Percentiles rank a stretch among this genome's conserved stretches.
phyloP scores from a whole-genome alignment of 2,797 vertebrate species.

The Ptychobarbus kaznakovi region DNA sequence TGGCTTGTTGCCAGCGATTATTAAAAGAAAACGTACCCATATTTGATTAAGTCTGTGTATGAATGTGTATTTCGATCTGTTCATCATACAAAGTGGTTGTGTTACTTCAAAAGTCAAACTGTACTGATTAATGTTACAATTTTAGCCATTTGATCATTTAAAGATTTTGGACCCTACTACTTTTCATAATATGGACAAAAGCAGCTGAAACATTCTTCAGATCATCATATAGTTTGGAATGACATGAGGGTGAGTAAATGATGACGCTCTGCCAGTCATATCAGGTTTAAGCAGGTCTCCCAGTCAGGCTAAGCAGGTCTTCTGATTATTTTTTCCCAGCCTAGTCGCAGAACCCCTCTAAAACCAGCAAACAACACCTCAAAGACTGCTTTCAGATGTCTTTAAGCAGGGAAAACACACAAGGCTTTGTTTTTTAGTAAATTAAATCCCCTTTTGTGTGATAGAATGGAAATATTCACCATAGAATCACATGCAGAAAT shows the following conservation, averaged over 20 bases:
- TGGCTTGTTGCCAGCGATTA: not conserved
- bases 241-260: not conserved
- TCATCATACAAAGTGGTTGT: not conserved
- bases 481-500: conserved; percentile 30
- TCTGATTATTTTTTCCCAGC: not conserved
- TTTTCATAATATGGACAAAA: not conserved
- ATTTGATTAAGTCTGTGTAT: not conserved
- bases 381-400: not conserved
- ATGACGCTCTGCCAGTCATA: not conserved
- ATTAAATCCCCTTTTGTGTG: not conserved
- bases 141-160: not conserved
- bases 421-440: not conserved
- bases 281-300: not conserved
- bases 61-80: not conserved
- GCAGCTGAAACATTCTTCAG: not conserved
- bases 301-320: not conserved
- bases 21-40: not conserved
- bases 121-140: not conserved
- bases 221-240: not conserved
- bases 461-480: not conserved
- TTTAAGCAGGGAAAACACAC: not conserved
- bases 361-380: not conserved
- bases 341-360: not conserved
- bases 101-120: not conserved
- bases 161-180: not conserved